Evolutionary conservation across 1,140 invertebrate species (phyloP).

Genomic region (Bombus confusus): DNA sequence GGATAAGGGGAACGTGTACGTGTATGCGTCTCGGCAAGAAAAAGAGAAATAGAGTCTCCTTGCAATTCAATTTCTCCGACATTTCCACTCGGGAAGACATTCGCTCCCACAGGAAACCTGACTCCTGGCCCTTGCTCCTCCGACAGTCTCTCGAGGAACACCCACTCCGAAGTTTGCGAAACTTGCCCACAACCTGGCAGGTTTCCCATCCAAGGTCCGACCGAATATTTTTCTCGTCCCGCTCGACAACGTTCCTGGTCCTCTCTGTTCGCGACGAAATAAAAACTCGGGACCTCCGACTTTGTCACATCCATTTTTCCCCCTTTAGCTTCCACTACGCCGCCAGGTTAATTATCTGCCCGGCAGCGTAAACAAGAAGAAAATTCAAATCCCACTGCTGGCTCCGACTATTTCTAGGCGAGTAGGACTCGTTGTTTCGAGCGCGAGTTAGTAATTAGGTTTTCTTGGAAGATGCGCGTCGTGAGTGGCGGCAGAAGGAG

Average conservation of each 20-base stretch:
- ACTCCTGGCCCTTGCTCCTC: slow-evolving; percentile 20
- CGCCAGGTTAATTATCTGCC: slow-evolving; percentile 58
- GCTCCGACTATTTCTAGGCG: background rate
- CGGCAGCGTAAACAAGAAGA: slow-evolving; percentile 46
- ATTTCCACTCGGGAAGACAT: slow-evolving; percentile 64
- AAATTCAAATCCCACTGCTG: background rate
- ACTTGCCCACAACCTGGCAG: slow-evolving; percentile 63
- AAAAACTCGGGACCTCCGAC: slow-evolving; percentile 17
- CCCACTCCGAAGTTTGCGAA: slow-evolving; percentile 46
- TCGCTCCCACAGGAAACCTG: slow-evolving; percentile 47
- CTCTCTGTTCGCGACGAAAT: slow-evolving; percentile 6
- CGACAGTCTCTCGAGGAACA: slow-evolving; percentile 9
- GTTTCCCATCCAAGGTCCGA: slow-evolving; percentile 47
- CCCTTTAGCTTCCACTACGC: background rate
- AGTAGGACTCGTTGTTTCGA: slow-evolving; percentile 24
- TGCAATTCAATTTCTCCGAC: slow-evolving; percentile 74
- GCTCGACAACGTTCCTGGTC: background rate
- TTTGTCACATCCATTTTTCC: background rate
- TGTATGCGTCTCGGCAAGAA: slow-evolving; percentile 16
- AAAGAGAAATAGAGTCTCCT: slow-evolving; percentile 53
- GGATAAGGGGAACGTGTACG: no score
- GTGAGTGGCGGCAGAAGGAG: background rate
- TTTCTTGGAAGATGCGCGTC: background rate
- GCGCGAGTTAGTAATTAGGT: slow-evolving; percentile 41
- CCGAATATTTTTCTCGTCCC: slow-evolving; percentile 50